phyloP scores from a whole-genome alignment of 2,888 invertebrate species.

The Diploptera punctata region DNA sequence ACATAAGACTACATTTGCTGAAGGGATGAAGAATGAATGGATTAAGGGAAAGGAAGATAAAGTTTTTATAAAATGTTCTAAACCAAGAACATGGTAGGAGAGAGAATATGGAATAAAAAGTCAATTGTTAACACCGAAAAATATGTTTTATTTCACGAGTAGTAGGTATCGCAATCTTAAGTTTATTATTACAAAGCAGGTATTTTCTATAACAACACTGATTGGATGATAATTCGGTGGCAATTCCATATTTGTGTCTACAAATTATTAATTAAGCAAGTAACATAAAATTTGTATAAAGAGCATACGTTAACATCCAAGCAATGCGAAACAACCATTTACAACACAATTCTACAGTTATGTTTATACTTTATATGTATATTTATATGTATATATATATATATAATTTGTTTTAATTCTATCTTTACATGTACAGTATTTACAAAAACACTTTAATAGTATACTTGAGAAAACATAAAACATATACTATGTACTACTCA shows the following conservation, averaged over 20 bases:
- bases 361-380: too few relatives aligned
- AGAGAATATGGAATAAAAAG: background rate
- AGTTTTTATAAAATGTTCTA: too few relatives aligned
- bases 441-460: conserved; percentile 25
- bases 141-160: conserved; percentile 34
- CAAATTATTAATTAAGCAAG: conserved; percentile 18
- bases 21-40: too few relatives aligned
- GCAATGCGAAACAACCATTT: conserved; percentile 23
- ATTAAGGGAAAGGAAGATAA: too few relatives aligned
- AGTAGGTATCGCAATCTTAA: conserved; percentile 11
- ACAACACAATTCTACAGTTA: conserved; percentile 28
- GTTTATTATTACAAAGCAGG: conserved; percentile 14
- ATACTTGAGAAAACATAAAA: background rate
- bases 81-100: too few relatives aligned
- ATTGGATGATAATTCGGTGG: conserved; percentile 14
- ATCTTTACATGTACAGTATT: conserved; percentile 34
- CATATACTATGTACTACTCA: conserved; percentile 6
- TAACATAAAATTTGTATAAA: conserved; percentile 33
- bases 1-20: too few relatives aligned
- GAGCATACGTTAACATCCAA: conserved; percentile 23
- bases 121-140: conserved; percentile 28
- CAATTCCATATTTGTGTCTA: conserved; percentile 4
- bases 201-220: conserved; percentile 16
- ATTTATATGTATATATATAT: too few relatives aligned
- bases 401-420: conserved; percentile 6